Base-by-base conservation (phyloP, 1,140 invertebrate species). In the Caenorhabditis briggsae region DNA sequence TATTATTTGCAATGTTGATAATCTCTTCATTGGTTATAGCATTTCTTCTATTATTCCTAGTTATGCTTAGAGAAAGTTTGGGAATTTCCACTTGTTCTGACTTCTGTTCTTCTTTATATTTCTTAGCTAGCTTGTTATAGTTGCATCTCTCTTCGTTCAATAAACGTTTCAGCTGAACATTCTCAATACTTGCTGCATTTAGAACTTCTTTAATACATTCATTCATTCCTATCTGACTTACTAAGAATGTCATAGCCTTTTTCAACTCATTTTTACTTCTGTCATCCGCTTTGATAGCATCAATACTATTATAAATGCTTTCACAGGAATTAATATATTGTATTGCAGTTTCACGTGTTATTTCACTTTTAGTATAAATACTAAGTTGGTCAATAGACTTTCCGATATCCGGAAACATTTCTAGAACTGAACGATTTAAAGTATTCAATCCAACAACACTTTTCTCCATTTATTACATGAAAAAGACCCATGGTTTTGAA, bases 101-200 rank as follows among this genome's bases (percentile, higher is more conserved):
- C 55, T 58, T 58, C 55, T 58, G 55, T 58, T 58, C 8, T 58
- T 58, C 55, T 11, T 58, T 58, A 58, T 58, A 58, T 58, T 58
- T 58, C 55, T 58, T 58, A 7, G 55, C 55, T 16, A 58, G 16
- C 55, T 12, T 58, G 18, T 58, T 58, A 58, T 58, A 58, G 55
- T 58, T 58, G 18, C 18, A 11, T 58, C 55, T 58, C 55, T 58
- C 55, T 58, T 58, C 55, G 8, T 58, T 8, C 18, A 58, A 58
- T 58, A 58, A 16, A 11, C 18, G 11, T 58, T 58, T 58, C 55
- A 58, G 18, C 16, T 58, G 55, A 18, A 58, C 16, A 58, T 58
- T 58, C 18, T 58, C 55, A 58, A 58, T 58, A 58, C 18, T 12
- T 58, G 55, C 18, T 16, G 18, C 18, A 58, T 18, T 58, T 11